These are phyloP conservation scores for Odontophorus gujanensis DNA, from an alignment of 2,113 vertebrate genomes.

Conservation along the genomic window DNA sequence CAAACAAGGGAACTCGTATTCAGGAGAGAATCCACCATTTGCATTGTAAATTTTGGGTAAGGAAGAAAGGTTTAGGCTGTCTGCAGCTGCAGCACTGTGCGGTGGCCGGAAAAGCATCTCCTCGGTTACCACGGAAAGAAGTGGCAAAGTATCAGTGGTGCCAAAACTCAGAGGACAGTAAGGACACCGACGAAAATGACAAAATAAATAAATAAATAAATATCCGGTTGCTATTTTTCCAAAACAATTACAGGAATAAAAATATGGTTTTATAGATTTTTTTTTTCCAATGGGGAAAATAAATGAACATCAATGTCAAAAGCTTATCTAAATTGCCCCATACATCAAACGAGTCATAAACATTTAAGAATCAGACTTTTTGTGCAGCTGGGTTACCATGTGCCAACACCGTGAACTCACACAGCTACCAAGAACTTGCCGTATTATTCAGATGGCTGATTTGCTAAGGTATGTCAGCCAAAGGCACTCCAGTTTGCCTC, in stretches of 20 bases:
- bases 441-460: background rate
- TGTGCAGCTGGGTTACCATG: background rate
- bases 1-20: background rate
- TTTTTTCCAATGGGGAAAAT: background rate
- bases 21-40: background rate
- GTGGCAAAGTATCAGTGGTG: background rate
- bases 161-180: background rate
- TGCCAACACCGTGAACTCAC: background rate
- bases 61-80: background rate
- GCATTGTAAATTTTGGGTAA: background rate
- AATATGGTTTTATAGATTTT: rapidly evolving
- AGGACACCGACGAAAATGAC: background rate
- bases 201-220: background rate
- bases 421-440: background rate
- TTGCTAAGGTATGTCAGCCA: background rate
- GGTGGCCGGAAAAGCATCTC: background rate
- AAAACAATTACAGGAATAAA: background rate
- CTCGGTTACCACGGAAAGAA: background rate
- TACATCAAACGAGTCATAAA: background rate
- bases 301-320: background rate
- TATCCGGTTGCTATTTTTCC: background rate
- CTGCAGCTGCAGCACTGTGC: background rate
- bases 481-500: background rate
- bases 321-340: background rate
- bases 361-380: background rate